phyloP scores from a whole-genome alignment of 2,888 invertebrate genomes.

The Augiades crinisus region DNA sequence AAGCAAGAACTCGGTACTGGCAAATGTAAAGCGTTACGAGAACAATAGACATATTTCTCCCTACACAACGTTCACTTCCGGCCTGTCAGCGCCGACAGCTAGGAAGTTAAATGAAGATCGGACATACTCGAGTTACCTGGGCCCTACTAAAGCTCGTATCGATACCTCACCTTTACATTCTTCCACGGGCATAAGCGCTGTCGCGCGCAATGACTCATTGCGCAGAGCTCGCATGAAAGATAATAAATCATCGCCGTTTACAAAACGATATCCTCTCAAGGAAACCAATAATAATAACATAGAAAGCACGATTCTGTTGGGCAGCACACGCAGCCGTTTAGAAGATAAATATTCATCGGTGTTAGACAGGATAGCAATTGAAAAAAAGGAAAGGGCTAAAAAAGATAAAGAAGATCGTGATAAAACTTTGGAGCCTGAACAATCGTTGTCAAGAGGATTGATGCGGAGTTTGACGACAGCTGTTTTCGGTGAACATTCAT shows the following conservation, averaged over 20 bases:
- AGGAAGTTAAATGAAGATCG: constrained; percentile 68
- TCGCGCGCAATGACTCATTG: constrained; percentile 73
- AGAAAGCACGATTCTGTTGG: constrained; percentile 63
- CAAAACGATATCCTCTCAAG: constrained; percentile 69
- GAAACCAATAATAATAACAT: constrained; percentile 75
- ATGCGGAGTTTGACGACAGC: constrained; percentile 88
- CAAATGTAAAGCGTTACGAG: constrained; percentile 68
- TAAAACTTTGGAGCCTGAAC: constrained; percentile 85
- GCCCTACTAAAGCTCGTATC: constrained; percentile 56
- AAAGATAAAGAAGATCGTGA: constrained; percentile 83
- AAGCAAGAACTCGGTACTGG: constrained; percentile 59
- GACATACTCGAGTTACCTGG: constrained; percentile 66
- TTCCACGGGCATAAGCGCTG: constrained; percentile 56
- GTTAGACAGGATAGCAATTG: constrained; percentile 85
- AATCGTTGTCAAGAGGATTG: constrained; percentile 67
- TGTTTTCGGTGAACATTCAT: constrained; percentile 84
- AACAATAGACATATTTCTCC: constrained; percentile 68
- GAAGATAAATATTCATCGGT: constrained; percentile 91
- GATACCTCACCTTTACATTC: constrained; percentile 68
- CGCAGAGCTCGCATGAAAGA: constrained; percentile 70
- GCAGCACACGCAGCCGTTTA: constrained; percentile 84
- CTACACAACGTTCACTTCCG: constrained; percentile 58
- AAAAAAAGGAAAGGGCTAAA: constrained; percentile 78
- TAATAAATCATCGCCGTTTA: constrained; percentile 68
- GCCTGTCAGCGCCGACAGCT: constrained; percentile 42